Conservation (phyloP, 2,888 invertebrate species). For the Oxystoma pomonae region DNA sequence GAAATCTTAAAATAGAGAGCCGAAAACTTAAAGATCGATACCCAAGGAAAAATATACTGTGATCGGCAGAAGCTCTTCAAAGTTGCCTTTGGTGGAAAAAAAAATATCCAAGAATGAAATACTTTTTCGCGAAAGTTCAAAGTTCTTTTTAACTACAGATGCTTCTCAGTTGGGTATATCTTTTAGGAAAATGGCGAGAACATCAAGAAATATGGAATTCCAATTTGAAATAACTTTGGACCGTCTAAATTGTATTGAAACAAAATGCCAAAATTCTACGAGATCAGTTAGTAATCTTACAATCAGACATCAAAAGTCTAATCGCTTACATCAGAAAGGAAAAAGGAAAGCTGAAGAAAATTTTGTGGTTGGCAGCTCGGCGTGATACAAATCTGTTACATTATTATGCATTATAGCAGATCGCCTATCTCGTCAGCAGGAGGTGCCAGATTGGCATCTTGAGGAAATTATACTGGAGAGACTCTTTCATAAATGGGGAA, state of each 20-base stretch:
- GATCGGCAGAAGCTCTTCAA: not conserved
- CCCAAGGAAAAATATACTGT: not conserved
- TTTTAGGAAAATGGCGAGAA: not conserved
- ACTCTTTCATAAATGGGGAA: constrained; percentile 17
- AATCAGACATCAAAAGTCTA: constrained; percentile 15
- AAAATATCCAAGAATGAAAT: not conserved
- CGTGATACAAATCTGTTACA: not conserved
- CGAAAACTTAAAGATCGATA: not conserved
- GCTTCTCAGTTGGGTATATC: not conserved
- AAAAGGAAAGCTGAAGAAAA: constrained; percentile 13
- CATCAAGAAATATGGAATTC: not conserved
- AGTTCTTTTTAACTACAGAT: not conserved
- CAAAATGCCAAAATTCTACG: not conserved
- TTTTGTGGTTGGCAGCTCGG: not conserved
- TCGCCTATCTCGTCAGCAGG: constrained; percentile 11
- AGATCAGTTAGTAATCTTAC: not conserved
- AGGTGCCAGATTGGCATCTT: constrained; percentile 20
- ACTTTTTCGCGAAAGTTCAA: not conserved
- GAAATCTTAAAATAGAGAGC: constrained; percentile 3
- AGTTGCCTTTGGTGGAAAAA: not conserved
- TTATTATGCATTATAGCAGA: constrained; percentile 16
- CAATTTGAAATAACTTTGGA: not conserved
- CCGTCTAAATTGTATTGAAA: not conserved
- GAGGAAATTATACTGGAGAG: not conserved
- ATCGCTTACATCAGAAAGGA: constrained; percentile 16